A percentile compares a stretch with the other conserved stretches of the same genome.
Evolutionary conservation across 2,113 vertebrate species (phyloP).

Genomic region (Myrmophylax atrothorax): DNA sequence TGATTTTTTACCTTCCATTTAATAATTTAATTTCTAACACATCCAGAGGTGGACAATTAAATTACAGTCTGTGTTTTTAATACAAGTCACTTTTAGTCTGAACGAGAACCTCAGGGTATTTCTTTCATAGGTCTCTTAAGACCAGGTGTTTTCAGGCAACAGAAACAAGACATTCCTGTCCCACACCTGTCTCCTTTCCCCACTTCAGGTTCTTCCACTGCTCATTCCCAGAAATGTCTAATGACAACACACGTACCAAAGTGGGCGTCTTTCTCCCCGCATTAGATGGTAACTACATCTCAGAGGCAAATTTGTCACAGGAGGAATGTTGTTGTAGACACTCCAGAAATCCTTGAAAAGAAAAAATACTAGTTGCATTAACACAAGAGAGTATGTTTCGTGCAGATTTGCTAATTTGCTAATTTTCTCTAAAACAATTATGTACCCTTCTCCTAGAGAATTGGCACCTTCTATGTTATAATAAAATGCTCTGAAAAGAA

Average conservation of each 20-base stretch:
- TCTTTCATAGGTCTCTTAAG: background rate
- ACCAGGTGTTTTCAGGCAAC: background rate
- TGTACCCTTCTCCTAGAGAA: background rate
- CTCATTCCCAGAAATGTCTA: background rate
- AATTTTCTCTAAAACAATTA: background rate
- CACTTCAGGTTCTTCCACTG: background rate
- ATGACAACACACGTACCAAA: constrained; percentile 80
- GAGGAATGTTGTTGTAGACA: constrained; percentile 96
- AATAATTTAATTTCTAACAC: background rate
- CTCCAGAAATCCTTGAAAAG: constrained; percentile 92
- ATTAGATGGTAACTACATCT: constrained; percentile 95
- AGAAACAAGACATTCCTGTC: background rate
- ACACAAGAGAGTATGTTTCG: background rate
- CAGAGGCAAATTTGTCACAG: constrained; percentile 85
- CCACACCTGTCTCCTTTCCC: background rate
- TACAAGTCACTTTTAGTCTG: background rate
- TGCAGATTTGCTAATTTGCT: background rate
- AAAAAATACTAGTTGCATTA: background rate
- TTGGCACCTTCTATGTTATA: background rate
- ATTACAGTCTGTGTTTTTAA: background rate
- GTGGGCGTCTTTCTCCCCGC: constrained; percentile 90
- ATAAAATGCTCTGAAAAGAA: background rate
- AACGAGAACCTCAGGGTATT: background rate
- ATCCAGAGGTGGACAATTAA: background rate
- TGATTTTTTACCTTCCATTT: background rate